Base-by-base conservation (phyloP, 1,140 invertebrate genomes). In the Pseudomyrmex flavicornis region DNA sequence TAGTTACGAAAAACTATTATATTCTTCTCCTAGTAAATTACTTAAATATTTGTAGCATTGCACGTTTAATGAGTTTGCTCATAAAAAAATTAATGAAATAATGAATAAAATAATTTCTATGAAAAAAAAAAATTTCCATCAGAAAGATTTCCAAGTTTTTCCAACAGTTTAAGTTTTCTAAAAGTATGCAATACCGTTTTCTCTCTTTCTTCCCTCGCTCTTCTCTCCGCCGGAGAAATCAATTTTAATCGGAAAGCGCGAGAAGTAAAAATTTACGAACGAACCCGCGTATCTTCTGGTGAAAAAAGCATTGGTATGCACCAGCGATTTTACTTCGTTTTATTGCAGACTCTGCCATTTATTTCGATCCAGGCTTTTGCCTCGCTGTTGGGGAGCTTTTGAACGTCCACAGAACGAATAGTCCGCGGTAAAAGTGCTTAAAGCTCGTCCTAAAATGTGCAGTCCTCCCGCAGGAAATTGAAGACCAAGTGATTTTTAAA, bases 311-410 rank as follows among this genome's bases (percentile, higher is more conserved):
- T 62, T 56, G 70, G 73, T 75, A 75, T 82, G 79, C 79, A 63
- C 65, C 50, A 12, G 26, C 62, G 22, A 70, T 68, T 80, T 70
- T 61, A 62, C 52, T 75, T 59, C 50, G 48, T 86, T 87, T 86
- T 56, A 79, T 66, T 15, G 65, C 35, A 15, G 26, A 63, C 17
- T 54, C 69, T 59, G 80, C 80, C 85, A 80, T 88, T 87, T 88
- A 87, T 87, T 87, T 84, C 85, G 69, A 87, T 87, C 82, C 58
- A 50, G 35, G 85, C 82, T 74, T 87, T 82, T 65, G 59, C 85
- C 52, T 46, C 52, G 80, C 70, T 75, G 74, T 80, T 84, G 74
- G 76, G 5, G 50, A 86, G 74, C 80, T 68, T 88, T 88, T 80
- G 61, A 80, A 50, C 85, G 56, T 77, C 73, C 74, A 52, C 52